A percentile compares a stretch with the other conserved stretches of the same genome.
These are phyloP conservation scores for Drosophila mercatorum DNA, from an alignment of 2,888 invertebrate species.

Conservation along the genomic window DNA sequence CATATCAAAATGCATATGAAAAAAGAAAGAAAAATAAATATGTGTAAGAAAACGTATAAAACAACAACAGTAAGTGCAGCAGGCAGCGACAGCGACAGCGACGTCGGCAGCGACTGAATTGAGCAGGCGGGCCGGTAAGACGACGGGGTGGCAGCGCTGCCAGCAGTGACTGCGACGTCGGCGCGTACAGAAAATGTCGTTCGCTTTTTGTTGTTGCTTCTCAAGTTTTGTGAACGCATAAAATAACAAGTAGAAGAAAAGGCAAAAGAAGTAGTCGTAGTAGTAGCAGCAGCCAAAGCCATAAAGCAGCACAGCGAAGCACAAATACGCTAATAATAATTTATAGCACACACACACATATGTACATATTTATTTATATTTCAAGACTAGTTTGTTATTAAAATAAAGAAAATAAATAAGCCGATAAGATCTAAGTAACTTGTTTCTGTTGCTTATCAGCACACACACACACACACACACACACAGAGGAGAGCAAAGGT, in stretches of 20 bases:
- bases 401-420: slow-evolving; percentile 6
- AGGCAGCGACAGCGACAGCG: slow-evolving; percentile 38
- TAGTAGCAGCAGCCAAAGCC: background rate
- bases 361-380: background rate
- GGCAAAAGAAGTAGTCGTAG: slow-evolving; percentile 30
- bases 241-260: slow-evolving; percentile 49
- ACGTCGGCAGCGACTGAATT: background rate
- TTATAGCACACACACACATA: background rate
- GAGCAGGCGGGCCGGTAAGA: background rate
- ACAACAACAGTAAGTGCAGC: slow-evolving; percentile 51
- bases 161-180: slow-evolving; percentile 24
- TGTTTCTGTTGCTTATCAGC: slow-evolving; percentile 33
- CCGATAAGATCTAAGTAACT: slow-evolving; percentile 41
- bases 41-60: slow-evolving; percentile 58
- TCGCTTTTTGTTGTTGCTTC: slow-evolving; percentile 55
- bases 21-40: slow-evolving; percentile 37
- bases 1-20: slow-evolving; percentile 75
- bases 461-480: slow-evolving; percentile 19
- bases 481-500: slow-evolving; percentile 20
- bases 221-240: slow-evolving; percentile 70
- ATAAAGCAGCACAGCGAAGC: slow-evolving; percentile 22
- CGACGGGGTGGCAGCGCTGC: slow-evolving; percentile 14
- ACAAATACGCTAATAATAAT: slow-evolving; percentile 19
- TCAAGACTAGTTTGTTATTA: background rate
- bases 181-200: slow-evolving; percentile 74